Evolutionary conservation across 92 coral and sea anemone species (phyloP).

Genomic region (Chrysogorgia sp.): DNA sequence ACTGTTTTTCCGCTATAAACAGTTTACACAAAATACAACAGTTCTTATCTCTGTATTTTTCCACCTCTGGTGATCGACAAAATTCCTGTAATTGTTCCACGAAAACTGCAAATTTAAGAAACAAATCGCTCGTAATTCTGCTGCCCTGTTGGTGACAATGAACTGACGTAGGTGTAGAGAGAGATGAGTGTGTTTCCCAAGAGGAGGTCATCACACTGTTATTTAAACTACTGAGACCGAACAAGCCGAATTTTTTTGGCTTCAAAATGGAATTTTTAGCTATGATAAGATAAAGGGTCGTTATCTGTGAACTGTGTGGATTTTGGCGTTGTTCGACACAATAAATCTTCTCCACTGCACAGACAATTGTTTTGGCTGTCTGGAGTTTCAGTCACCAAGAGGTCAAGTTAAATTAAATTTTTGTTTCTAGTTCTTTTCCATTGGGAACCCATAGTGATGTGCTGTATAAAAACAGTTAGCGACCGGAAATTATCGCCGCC

Average conservation of each 20-base stretch:
- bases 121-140: not conserved
- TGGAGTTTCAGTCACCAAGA: not conserved
- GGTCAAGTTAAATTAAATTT: constrained; percentile 16
- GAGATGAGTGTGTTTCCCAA: not conserved
- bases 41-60: not conserved
- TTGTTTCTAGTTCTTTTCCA: not conserved
- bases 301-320: too few relatives aligned
- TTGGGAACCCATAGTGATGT: not conserved
- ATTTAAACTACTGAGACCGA: too few relatives aligned
- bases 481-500: not conserved
- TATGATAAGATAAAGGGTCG: too few relatives aligned
- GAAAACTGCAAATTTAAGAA: not conserved
- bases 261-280: too few relatives aligned
- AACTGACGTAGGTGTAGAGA: not conserved
- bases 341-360: not conserved
- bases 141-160: not conserved
- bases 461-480: not conserved
- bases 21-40: constrained; percentile 24
- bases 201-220: not conserved
- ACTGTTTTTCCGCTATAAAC: constrained; percentile 20
- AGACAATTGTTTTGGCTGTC: not conserved
- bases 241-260: too few relatives aligned
- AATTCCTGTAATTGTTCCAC: not conserved
- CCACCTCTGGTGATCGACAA: not conserved
- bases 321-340: not conserved